Evolutionary conservation across 1,140 invertebrate genomes (phyloP).

Genomic region (Heterodera carotae): DNA sequence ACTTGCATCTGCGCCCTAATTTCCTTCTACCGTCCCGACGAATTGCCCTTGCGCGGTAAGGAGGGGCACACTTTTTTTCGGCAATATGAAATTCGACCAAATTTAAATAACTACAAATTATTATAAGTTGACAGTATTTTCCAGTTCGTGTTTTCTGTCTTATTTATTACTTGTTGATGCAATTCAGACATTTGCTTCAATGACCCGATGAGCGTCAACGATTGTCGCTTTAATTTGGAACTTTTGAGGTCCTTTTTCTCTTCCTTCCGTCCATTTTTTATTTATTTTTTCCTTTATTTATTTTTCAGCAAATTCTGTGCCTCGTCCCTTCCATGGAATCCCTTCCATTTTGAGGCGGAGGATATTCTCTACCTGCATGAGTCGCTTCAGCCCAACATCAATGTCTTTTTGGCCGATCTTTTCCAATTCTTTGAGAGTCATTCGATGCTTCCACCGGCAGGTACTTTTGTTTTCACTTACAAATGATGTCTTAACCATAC

Average conservation of each 20-base stretch:
- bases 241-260: conserved; percentile 77
- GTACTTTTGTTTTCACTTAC: conserved; percentile 10
- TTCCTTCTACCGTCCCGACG: conserved; percentile 88
- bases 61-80: conserved; percentile 35
- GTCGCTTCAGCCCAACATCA: conserved; percentile 84
- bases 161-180: too few species aligned
- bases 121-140: too few species aligned
- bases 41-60: conserved; percentile 75
- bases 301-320: conserved; percentile 75
- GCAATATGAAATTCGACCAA: too few species aligned
- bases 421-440: conserved; percentile 83
- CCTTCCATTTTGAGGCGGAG: conserved; percentile 91
- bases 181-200: conserved; percentile 70
- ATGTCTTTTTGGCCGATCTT: conserved; percentile 89
- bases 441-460: conserved; percentile 34
- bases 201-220: conserved; percentile 72
- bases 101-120: too few species aligned
- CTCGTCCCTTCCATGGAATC: conserved; percentile 78
- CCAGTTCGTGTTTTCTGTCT: too few species aligned
- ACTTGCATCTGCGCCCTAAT: conserved; percentile 83
- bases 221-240: conserved; percentile 89
- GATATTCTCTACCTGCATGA: conserved; percentile 92
- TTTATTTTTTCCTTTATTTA: not conserved
- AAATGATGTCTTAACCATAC: too few species aligned
- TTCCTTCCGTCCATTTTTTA: conserved; percentile 4